Percentiles rank a stretch among this genome's conserved stretches.
phyloP scores from a whole-genome alignment of 2,113 vertebrate species.

The Engystomops pustulosus region DNA sequence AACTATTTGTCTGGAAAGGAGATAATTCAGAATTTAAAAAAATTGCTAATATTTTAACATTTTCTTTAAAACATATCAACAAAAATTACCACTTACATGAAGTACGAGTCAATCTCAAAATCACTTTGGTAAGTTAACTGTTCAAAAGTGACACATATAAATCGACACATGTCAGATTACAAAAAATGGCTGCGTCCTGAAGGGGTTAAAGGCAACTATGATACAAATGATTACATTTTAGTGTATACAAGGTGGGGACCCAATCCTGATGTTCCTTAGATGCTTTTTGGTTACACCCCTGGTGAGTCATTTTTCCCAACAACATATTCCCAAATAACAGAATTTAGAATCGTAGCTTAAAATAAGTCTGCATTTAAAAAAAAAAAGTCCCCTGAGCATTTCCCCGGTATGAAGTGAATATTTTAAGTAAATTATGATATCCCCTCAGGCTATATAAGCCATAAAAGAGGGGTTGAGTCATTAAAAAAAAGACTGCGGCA shows the following conservation, averaged over 20 bases:
- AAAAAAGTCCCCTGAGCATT: neutral
- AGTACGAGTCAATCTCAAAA: too few species aligned
- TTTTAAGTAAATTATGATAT: neutral
- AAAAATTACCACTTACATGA: too few species aligned
- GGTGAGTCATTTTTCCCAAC: neutral
- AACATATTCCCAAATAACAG: neutral
- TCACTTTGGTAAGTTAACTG: too few species aligned
- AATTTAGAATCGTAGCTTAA: neutral
- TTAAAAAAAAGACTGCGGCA: constrained; percentile 26
- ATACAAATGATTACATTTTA: neutral
- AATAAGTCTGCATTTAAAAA: neutral
- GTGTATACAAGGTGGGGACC: neutral
- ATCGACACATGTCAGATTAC: too few species aligned
- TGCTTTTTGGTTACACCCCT: neutral
- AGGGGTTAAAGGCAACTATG: neutral
- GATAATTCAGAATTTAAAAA: too few species aligned
- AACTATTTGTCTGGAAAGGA: too few species aligned
- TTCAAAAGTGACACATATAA: too few species aligned
- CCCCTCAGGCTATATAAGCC: neutral
- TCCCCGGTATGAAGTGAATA: neutral
- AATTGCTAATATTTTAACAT: too few species aligned
- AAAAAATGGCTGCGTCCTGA: too few species aligned
- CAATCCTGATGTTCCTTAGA: neutral
- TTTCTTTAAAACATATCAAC: too few species aligned
- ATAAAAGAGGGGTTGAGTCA: constrained; percentile 2